Conservation (phyloP, 1,140 invertebrate species). For the Aphidius gifuensis region DNA sequence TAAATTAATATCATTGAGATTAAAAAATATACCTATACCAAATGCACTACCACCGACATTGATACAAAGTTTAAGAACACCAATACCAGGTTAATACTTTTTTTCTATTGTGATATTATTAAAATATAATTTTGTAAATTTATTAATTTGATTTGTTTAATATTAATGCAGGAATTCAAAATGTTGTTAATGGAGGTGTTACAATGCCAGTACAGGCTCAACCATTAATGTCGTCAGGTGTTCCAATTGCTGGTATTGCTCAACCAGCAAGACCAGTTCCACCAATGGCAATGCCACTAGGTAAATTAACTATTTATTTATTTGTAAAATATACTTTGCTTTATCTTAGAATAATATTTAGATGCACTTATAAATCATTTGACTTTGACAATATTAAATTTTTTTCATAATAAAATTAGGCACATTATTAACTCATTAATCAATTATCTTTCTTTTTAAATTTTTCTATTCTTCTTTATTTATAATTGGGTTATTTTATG, state of each 20-base stretch:
- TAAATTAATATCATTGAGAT: conserved; percentile 92
- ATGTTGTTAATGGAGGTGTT: conserved; percentile 23
- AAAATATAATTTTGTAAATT: background rate
- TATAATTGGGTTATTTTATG: no score
- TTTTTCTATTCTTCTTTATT: no score
- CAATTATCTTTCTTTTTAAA: no score
- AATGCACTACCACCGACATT: conserved; percentile 77
- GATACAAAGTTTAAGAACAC: conserved; percentile 62
- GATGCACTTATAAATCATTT: background rate
- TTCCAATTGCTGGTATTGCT: background rate
- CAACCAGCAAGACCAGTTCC: conserved; percentile 11
- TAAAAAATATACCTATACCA: conserved; percentile 88
- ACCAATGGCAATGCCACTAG: conserved; percentile 28
- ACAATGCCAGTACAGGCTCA: conserved; percentile 18
- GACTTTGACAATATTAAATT: no score
- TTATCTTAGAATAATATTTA: conserved; percentile 1
- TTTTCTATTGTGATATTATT: background rate
- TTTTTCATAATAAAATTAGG: no score
- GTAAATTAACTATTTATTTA: conserved; percentile 23
- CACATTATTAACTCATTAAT: no score
- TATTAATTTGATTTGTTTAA: background rate
- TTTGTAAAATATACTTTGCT: background rate
- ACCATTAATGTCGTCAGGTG: conserved; percentile 9
- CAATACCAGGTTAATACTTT: conserved; percentile 46
- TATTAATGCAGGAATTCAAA: background rate